These are phyloP conservation scores for Meteorus colon DNA, from an alignment of 2,888 invertebrate species.

Conservation along the genomic window DNA sequence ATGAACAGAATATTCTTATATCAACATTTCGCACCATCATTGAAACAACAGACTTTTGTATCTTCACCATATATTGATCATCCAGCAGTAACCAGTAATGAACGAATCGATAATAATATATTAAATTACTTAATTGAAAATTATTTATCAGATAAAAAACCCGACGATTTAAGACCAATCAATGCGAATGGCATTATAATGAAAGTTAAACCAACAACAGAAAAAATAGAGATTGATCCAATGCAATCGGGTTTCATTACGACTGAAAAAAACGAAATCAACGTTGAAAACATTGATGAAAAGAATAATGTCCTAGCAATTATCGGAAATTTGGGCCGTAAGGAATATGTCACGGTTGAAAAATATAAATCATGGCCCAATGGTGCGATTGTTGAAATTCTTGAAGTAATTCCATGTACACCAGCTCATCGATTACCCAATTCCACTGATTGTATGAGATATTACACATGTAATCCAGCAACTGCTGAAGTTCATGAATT, in stretches of 20 bases:
- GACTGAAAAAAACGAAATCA: constrained; percentile 22
- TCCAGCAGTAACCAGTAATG: constrained; percentile 20
- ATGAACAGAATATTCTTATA: constrained; percentile 49
- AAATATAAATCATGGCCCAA: constrained; percentile 56
- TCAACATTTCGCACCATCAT: constrained; percentile 43
- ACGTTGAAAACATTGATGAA: constrained; percentile 42
- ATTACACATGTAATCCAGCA: constrained; percentile 74
- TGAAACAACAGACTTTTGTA: constrained; percentile 34
- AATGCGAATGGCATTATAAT: constrained; percentile 27
- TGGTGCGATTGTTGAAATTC: constrained; percentile 49
- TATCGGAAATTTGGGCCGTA: constrained; percentile 56
- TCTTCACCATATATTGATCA: constrained; percentile 13
- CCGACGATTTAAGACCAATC: constrained; percentile 41
- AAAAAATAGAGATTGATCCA: constrained; percentile 3
- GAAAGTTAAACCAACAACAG: constrained; percentile 27
- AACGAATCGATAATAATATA: constrained; percentile 29
- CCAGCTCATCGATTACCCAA: constrained; percentile 73
- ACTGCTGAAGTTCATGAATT: constrained; percentile 72
- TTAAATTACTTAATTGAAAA: constrained; percentile 56
- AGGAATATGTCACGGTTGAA: constrained; percentile 59
- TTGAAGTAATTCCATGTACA: constrained; percentile 72
- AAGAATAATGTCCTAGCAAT: constrained; percentile 56
- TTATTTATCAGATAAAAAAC: constrained; percentile 53
- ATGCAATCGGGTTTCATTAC: constrained; percentile 20
- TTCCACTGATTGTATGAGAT: constrained; percentile 74